A percentile compares a stretch with the other conserved stretches of the same genome.
Conservation (phyloP, 2,113 vertebrate species). For the Tetrao urogallus region DNA sequence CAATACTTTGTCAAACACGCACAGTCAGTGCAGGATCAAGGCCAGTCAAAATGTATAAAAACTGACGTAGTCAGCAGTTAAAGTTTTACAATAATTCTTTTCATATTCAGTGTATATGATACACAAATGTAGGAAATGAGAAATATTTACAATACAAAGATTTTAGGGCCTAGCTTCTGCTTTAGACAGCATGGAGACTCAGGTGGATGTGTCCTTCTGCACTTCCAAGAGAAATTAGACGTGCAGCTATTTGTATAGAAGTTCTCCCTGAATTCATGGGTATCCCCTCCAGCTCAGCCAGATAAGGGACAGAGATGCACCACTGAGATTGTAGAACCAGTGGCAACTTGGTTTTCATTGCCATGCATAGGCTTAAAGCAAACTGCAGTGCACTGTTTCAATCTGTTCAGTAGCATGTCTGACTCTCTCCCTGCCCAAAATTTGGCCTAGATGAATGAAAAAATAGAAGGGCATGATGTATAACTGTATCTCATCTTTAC, state of each 20-base stretch:
- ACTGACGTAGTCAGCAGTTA: background rate
- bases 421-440: background rate
- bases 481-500: background rate
- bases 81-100: background rate
- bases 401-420: no score
- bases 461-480: background rate
- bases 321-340: background rate
- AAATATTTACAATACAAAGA: background rate
- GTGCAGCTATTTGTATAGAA: accelerated
- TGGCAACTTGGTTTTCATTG: background rate
- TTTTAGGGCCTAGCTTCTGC: background rate
- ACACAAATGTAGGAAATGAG: background rate
- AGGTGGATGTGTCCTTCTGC: background rate
- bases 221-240: background rate
- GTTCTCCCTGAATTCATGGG: background rate
- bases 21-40: background rate
- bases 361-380: background rate
- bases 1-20: background rate
- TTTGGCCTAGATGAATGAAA: background rate
- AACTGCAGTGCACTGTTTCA: background rate
- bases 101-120: background rate
- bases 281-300: background rate
- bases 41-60: background rate
- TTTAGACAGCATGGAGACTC: background rate
- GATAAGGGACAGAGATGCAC: background rate